These are phyloP conservation scores for Corythoichthys intestinalis DNA, from an alignment of 2,113 vertebrate genomes.

Conservation along the genomic window DNA sequence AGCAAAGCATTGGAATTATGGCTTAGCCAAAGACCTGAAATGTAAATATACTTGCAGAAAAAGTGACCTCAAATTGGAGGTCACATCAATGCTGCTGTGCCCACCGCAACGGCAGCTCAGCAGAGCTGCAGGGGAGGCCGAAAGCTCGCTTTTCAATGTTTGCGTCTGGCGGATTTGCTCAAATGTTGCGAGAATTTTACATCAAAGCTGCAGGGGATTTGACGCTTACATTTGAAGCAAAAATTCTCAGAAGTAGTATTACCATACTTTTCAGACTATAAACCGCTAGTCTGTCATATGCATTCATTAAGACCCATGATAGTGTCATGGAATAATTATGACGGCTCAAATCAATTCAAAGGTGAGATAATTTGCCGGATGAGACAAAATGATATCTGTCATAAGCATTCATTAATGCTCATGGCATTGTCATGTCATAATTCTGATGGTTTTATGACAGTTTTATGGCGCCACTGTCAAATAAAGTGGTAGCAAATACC, in stretches of 20 bases:
- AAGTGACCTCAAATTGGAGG: slow-evolving; percentile 32
- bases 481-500: too few species aligned
- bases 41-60: slow-evolving; percentile 29
- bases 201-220: slow-evolving; percentile 28
- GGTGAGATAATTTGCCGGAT: too few species aligned
- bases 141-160: slow-evolving; percentile 8
- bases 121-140: slow-evolving; percentile 15
- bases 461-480: too few species aligned
- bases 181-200: slow-evolving; percentile 41
- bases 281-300: too few species aligned
- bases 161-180: slow-evolving; percentile 23
- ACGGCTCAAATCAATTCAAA: too few species aligned
- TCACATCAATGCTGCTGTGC: slow-evolving; percentile 17
- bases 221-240: not conserved
- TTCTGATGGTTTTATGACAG: too few species aligned
- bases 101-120: slow-evolving; percentile 21
- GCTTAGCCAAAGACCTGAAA: slow-evolving; percentile 19
- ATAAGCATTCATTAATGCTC: too few species aligned
- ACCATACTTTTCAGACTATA: not conserved
- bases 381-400: too few species aligned
- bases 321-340: too few species aligned
- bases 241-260: slow-evolving; percentile 10
- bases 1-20: slow-evolving; percentile 18
- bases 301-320: too few species aligned
- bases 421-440: too few species aligned